Evolutionary conservation across 2,888 invertebrate species (phyloP), one percentile per base, ranked within the genome.

Genomic region (Dryomyza anilis): DNA sequence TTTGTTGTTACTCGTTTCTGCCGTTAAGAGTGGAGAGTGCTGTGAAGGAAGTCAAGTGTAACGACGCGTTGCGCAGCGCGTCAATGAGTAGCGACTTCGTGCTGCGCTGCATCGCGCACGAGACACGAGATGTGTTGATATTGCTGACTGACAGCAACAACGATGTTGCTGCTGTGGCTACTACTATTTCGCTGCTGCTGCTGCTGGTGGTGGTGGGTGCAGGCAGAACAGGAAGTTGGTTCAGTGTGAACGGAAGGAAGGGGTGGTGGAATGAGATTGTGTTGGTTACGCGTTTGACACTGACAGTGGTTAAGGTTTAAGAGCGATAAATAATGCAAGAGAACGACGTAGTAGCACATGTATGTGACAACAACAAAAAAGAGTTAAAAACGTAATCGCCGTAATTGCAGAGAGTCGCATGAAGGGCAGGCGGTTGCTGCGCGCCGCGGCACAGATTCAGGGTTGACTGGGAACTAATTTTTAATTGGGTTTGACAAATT

Each of bases 271-370:
- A 19, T 43, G 19, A n/a, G n/a, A 8, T 19, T 43, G 16, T 19
- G 43, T 16, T 43, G n/a, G 50, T 65, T 64, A 69, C 67, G 67
- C 65, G 65, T 64, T 69, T 74, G 73, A 75, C 74, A 75, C 71
- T 75, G 74, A 75, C 74, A 74, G 72, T 75, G 74, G 69, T 59
- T 64, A 65, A 67, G 65, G 52, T 43, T 53, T 61, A 61, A 61
- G 61, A 66, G 71, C 65, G 63, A 61, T 61, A 61, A 61, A 61
- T 53, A 29, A 61, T 53, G 36, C 61, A 61, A 61, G 52, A 61
- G 61, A 61, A 29, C 33, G 60, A 50, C 25, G 43, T 29, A 52
- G 43, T 29, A n/a, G 48, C 19, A 16, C 21, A 50, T 50, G 6
- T 19, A 14, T 23, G 50, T 8, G 7, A 19, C 23, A 25, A 14